These are phyloP conservation scores for Coenobita brevimanus DNA, from an alignment of 1,140 invertebrate genomes.

Conservation along the genomic window DNA sequence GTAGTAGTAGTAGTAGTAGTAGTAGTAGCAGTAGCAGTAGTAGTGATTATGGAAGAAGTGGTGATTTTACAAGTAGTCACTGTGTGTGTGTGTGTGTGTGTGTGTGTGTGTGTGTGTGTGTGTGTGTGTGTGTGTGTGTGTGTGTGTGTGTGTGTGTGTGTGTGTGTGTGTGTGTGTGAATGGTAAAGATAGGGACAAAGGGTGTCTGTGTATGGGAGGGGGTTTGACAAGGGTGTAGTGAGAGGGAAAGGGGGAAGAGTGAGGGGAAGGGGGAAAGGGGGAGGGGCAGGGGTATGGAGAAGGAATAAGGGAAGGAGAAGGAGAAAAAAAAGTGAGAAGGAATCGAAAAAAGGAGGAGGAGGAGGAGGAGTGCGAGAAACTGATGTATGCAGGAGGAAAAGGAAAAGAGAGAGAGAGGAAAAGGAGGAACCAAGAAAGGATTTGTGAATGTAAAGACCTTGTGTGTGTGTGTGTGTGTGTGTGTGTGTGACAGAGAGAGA, in stretches of 20 bases:
- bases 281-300: too few relatives aligned
- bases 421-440: not conserved
- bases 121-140: constrained; percentile 41
- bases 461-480: constrained; percentile 34
- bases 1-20: too few relatives aligned
- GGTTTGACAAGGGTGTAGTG: too few relatives aligned
- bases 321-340: not conserved
- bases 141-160: too few relatives aligned
- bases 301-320: not conserved
- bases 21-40: too few relatives aligned
- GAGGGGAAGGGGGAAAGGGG: not conserved
- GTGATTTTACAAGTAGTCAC: too few relatives aligned
- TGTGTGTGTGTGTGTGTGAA: too few relatives aligned
- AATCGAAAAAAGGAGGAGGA: not conserved
- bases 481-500: constrained; percentile 23
- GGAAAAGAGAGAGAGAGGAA: not conserved
- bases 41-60: too few relatives aligned
- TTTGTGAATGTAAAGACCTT: too few relatives aligned
- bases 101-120: constrained; percentile 32
- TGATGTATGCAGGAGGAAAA: not conserved
- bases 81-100: constrained; percentile 18
- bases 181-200: too few relatives aligned
- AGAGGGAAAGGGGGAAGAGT: not conserved
- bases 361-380: not conserved
- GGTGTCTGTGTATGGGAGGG: too few relatives aligned